phyloP scores from a whole-genome alignment of 2,888 invertebrate genomes.

The Lycia hirtaria region DNA sequence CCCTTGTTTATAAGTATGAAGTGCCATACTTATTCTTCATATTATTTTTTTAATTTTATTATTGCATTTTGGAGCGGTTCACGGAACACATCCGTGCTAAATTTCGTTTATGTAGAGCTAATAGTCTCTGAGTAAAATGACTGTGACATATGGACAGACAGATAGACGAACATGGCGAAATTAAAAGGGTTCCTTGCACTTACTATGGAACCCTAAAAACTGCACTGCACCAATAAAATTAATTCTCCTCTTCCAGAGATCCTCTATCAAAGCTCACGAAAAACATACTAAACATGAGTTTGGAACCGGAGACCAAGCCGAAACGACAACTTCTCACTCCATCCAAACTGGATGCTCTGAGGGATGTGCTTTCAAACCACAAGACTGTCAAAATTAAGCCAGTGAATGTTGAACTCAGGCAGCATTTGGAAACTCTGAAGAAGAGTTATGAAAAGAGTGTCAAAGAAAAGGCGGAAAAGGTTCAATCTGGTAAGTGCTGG shows the following conservation, averaged over 20 bases:
- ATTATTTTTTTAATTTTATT: no score
- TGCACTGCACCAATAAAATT: neutral
- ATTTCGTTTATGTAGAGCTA: no score
- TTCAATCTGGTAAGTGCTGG: slow-evolving; percentile 7
- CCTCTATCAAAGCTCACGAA: slow-evolving; percentile 79
- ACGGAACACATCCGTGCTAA: no score
- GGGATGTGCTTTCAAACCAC: slow-evolving; percentile 79
- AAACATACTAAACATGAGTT: slow-evolving; percentile 81
- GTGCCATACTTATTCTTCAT: no score
- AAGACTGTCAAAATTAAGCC: slow-evolving; percentile 82
- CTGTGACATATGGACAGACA: no score
- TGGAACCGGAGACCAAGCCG: slow-evolving; percentile 71
- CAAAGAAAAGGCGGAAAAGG: slow-evolving; percentile 52
- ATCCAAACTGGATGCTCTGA: slow-evolving; percentile 81
- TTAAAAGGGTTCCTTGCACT: no score
- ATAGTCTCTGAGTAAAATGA: no score
- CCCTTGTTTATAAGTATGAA: no score
- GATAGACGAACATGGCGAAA: no score
- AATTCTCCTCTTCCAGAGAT: slow-evolving; percentile 58
- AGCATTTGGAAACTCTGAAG: slow-evolving; percentile 68
- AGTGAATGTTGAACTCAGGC: slow-evolving; percentile 73
- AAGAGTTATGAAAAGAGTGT: slow-evolving; percentile 67
- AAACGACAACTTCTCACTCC: slow-evolving; percentile 72
- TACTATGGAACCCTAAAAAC: no score
- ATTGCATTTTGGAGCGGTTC: no score